phyloP scores from a whole-genome alignment of 2,888 invertebrate species.

The Scaptomyza flava region DNA sequence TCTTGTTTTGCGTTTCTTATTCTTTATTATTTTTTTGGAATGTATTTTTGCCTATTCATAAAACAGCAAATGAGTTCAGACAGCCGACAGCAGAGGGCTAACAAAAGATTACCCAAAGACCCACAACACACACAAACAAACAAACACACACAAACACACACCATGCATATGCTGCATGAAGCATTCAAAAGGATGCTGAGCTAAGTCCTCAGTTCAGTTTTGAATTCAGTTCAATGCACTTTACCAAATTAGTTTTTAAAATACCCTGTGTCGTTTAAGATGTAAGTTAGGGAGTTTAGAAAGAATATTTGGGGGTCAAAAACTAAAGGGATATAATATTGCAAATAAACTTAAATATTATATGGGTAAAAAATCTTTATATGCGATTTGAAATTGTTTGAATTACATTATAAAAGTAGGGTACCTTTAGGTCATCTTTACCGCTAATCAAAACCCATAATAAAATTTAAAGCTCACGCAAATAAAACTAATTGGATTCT shows the following conservation, averaged over 20 bases:
- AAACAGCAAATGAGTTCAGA: constrained; percentile 75
- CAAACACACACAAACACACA: neutral
- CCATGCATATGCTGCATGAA: constrained; percentile 10
- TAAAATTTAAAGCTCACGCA: constrained; percentile 6
- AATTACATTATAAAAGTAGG: neutral
- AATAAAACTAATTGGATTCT: constrained; percentile 66
- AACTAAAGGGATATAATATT: too few species aligned
- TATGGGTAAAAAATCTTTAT: too few species aligned
- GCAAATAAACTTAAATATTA: too few species aligned
- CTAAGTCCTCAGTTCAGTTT: constrained; percentile 29
- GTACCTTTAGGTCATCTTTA: constrained; percentile 10
- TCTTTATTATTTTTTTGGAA: constrained; percentile 43
- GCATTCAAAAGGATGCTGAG: constrained; percentile 48
- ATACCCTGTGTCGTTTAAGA: constrained; percentile 24
- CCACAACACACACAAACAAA: neutral
- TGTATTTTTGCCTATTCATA: constrained; percentile 77
- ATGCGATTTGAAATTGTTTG: too few species aligned
- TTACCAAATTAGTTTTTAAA: constrained; percentile 70
- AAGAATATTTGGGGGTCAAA: too few species aligned
- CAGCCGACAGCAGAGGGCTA: constrained; percentile 49
- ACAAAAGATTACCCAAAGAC: constrained; percentile 59
- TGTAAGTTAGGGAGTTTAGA: neutral
- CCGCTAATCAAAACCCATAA: neutral
- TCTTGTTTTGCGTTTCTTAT: constrained; percentile 41
- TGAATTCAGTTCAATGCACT: constrained; percentile 69